Conservation (phyloP, 1,140 invertebrate species). For the Drosophila melanogaster region Release_6_plus_ISO1_MT NT_037436.4:21962501-21963000, state of each 20-base stretch:
- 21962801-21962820: too few relatives aligned
- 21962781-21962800: conserved; percentile 57
- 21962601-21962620: conserved; percentile 94
- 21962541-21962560: conserved; percentile 57
- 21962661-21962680: conserved; percentile 93
- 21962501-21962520: conserved; percentile 6
- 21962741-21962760: conserved; percentile 88
- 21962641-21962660: conserved; percentile 92
- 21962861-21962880: conserved; percentile 81
- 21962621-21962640: conserved; percentile 92
- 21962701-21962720: conserved; percentile 92
- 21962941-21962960: conserved; percentile 92
- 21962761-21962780: conserved; percentile 90
- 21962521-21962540: conserved; percentile 27
- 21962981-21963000: conserved; percentile 64
- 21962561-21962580: conserved; percentile 85
- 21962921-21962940: conserved; percentile 93
- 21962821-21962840: background rate
- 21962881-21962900: conserved; percentile 95
- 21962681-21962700: conserved; percentile 91
- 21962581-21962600: conserved; percentile 93
- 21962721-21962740: conserved; percentile 96
- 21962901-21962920: conserved; percentile 94
- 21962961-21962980: conserved; percentile 94
- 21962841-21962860: conserved; percentile 52